Evolutionary conservation across 2,113 vertebrate species (phyloP), one percentile per base, ranked within the genome.

Genomic region (Vanacampus margaritifer): DNA sequence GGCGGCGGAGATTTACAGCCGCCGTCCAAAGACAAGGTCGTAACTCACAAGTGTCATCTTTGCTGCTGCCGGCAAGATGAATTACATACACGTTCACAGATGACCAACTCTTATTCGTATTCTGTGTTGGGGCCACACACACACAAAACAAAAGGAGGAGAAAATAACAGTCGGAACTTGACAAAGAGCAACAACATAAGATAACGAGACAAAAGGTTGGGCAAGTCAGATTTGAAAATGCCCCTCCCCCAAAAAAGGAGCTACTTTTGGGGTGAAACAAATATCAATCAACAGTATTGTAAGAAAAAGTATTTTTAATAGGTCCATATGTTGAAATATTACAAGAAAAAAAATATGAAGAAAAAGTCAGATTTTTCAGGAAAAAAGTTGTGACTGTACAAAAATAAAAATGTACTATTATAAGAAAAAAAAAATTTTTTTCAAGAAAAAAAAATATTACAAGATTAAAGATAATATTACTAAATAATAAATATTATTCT

Each of bases 21-120:
- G 10, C 67, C 78, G 82, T 79, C 80, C 81, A 65, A 63, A 68
- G 53, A 70, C 78, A 69, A 72, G 61, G 21, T 56, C 51, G 68
- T 46, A 65, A 73, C 61, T 76, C 71, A 71, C 51, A 32, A 45
- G 58, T 69, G 74, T 70, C 39, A 46, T 64, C 64, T 46, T 8
- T 32, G 11, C 13, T 24, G 37, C 60, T 62, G 39, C 23, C 23
- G 6, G n/a, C 12, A 24, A 39, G 26, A 45, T 57, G 54, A 57
- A 57, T 57, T 57, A 19, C 54, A 7, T 32, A 32, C 54, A 2
- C 6, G 26, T 57, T 57, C 3, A 7, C 32, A 6, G 54, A 32
- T 57, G 54, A 57, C 54, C 16, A 26, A 26, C 16, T 57, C 54
- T 57, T 23, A 32, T 32, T 57, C 54, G 26, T 32, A 17, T 11